Base-by-base conservation (phyloP, 2,113 vertebrate genomes). In the Mungos mungo region DNA sequence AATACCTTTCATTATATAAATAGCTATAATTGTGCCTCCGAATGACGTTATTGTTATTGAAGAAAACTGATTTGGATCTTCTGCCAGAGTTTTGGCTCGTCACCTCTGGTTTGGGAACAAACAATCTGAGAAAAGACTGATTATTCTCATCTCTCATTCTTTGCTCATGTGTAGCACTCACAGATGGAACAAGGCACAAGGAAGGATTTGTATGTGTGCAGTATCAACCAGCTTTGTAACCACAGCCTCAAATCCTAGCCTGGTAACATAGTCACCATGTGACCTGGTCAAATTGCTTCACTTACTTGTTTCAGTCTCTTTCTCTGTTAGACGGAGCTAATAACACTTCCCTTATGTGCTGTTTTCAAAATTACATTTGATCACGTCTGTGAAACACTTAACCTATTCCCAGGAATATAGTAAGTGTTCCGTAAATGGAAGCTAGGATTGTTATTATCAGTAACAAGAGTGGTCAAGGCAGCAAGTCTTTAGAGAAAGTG, bases 1-100 rank as follows among this genome's bases (percentile, higher is more conserved):
- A 71, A 89, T 90, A 45, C 38, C 18, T 95, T 97, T 92, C 63
- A 84, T 90, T 90, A 81, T 33, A 71, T 57, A 93, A 90, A 80
- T 41, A 81, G 57, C 21, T 88, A 45, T 29, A 76, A 57, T 47
- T 68, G 29, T 82, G 25, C 60, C n/a, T 63, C n/a, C 45, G 68
- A 91, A 90, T 92, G 33, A 11, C 71, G 25, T 93, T 76, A 68
- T 45, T 77, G 54, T 93, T 88, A 66, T 65, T 57, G 13, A 81
- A 77, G 68, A 94, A 95, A 94, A 80, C 31, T 12, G 79, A 88
- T 76, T 76, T 15, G 5, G 45, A 23, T 96, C n/a, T 69, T 27
- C 66, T 80, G 57, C n/a, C 69, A 81, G 71, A 92, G 65, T 81
- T 93, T 83, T 60, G 50, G 41, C 52, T 52, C 83, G 35, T 96